Percentiles rank a stretch among this genome's conserved stretches.
phyloP scores from a whole-genome alignment of 2,888 invertebrate species.

The Agonopterix alstromeriana region DNA sequence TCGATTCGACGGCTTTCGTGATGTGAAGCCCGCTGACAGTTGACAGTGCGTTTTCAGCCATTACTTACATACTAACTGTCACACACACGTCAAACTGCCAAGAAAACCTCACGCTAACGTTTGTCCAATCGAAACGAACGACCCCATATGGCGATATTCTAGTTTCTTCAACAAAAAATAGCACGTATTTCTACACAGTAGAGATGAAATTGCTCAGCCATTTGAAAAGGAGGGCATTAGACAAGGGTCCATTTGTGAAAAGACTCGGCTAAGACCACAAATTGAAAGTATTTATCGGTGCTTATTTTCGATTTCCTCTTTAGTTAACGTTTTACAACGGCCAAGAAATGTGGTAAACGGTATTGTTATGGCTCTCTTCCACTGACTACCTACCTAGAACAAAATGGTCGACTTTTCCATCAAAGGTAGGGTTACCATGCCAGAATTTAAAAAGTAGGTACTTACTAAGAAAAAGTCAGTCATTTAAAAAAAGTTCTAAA shows the following conservation, averaged over 20 bases:
- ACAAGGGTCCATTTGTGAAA: conserved; percentile 1
- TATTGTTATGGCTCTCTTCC: too few species aligned
- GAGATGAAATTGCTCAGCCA: too few species aligned
- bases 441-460: too few species aligned
- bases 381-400: too few species aligned
- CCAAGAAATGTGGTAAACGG: too few species aligned
- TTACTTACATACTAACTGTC: conserved; percentile 6
- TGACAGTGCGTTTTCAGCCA: conserved; percentile 29
- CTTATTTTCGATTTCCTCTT: conserved; percentile 3
- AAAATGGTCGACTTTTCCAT: too few species aligned
- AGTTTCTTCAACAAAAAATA: too few species aligned
- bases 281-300: conserved; percentile 1
- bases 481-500: too few species aligned
- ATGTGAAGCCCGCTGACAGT: conserved; percentile 16
- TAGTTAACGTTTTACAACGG: neutral
- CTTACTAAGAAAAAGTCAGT: too few species aligned
- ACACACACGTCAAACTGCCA: conserved; percentile 17
- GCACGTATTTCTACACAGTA: too few species aligned
- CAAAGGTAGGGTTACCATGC: too few species aligned
- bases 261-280: neutral
- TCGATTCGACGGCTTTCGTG: too few species aligned
- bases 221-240: neutral
- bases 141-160: neutral
- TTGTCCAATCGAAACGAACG: neutral
- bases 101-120: neutral